phyloP scores from a whole-genome alignment of 2,888 invertebrate genomes.

The Tiliacea aurago region DNA sequence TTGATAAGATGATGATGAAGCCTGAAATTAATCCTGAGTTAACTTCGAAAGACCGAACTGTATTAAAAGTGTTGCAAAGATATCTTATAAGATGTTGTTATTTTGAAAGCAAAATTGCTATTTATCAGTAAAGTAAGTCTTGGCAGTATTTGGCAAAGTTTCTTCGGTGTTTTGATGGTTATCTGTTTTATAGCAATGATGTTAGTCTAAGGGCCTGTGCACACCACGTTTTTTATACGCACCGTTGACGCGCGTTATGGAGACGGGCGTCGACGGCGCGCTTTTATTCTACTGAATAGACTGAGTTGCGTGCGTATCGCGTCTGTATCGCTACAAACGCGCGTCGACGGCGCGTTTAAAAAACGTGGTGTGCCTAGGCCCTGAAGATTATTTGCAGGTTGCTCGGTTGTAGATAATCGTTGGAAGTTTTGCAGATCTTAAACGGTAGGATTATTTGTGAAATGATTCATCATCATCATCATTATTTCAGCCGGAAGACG shows the following conservation, averaged over 20 bases:
- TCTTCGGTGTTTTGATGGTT: conserved; percentile 28
- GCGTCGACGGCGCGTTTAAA: no score
- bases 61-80: conserved; percentile 29
- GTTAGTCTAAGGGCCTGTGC: no score
- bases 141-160: conserved; percentile 35
- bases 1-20: conserved; percentile 24
- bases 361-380: no score
- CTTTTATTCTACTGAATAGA: no score
- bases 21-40: conserved; percentile 16
- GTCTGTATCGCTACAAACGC: no score
- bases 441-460: conserved; percentile 17
- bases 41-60: conserved; percentile 19
- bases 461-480: no score
- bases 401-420: conserved; percentile 38
- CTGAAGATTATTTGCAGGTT: conserved; percentile 38
- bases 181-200: conserved; percentile 41
- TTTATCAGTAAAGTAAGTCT: conserved; percentile 35
- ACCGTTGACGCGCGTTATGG: no score
- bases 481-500: no score
- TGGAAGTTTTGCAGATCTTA: conserved; percentile 17
- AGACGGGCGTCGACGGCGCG: no score
- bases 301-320: no score
- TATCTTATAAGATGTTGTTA: conserved; percentile 26
- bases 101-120: conserved; percentile 38
- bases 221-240: no score